Conservation (phyloP, 1,140 invertebrate genomes). For the Lucilia cuprina region DNA sequence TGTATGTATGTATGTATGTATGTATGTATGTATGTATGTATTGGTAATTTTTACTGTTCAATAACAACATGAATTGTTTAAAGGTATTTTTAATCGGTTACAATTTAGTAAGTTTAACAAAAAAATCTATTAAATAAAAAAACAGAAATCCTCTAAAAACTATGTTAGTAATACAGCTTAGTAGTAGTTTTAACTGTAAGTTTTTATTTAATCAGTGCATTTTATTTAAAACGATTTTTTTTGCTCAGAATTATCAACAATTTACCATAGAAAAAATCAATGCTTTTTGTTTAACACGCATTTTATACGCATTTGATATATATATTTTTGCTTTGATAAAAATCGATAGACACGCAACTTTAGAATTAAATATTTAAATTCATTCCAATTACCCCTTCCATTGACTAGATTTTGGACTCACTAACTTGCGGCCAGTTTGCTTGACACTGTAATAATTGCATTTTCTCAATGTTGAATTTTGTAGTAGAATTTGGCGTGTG, state of each 20-base stretch:
- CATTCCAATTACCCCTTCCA: neutral
- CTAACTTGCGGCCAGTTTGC: too few species aligned
- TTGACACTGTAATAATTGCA: neutral
- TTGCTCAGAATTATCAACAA: too few species aligned
- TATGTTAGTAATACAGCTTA: conserved; percentile 29
- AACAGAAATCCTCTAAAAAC: conserved; percentile 8
- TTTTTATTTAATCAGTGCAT: conserved; percentile 15
- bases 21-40: too few species aligned
- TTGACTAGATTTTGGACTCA: too few species aligned
- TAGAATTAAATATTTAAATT: neutral
- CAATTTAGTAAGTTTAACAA: neutral
- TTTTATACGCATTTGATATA: neutral
- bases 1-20: too few species aligned
- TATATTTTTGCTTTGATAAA: neutral
- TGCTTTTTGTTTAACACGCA: neutral
- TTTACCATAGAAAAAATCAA: neutral
- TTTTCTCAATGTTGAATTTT: neutral
- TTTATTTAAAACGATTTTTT: neutral
- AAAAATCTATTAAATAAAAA: neutral
- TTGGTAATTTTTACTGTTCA: neutral
- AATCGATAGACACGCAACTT: conserved; percentile 30
- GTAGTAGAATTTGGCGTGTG: neutral
- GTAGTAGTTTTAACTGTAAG: neutral
- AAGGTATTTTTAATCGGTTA: neutral
- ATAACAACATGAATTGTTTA: neutral